Conservation (phyloP, 2,797 vertebrate species). For the Anniella stebbinsi region DNA sequence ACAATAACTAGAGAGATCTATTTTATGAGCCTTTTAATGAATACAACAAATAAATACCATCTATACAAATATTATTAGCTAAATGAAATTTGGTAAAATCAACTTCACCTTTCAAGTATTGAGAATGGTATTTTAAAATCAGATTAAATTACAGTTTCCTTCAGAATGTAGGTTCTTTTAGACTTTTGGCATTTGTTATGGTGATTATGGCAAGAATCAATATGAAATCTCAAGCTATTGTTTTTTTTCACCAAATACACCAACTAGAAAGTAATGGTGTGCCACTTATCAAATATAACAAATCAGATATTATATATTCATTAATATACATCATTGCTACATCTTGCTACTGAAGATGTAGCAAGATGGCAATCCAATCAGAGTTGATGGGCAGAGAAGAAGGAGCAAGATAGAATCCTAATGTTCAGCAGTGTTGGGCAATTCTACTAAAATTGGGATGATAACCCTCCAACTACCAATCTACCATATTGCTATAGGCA, state of each 20-base stretch:
- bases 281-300: not conserved
- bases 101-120: not conserved
- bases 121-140: not conserved
- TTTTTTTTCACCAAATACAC: not conserved
- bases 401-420: not conserved
- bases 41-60: not conserved
- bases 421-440: not conserved
- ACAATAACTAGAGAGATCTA: not conserved
- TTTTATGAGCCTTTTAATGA: not conserved
- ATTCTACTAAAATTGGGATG: not conserved
- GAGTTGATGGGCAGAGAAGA: not conserved
- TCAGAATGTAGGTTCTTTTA: not conserved
- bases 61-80: not conserved
- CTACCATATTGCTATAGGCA: not conserved
- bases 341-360: not conserved
- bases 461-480: not conserved
- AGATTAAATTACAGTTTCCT: not conserved
- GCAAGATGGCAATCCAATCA: not conserved
- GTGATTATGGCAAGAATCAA: not conserved
- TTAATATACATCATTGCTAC: too few relatives aligned
- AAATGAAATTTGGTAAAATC: not conserved
- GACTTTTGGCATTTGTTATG: not conserved
- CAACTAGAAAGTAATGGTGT: not conserved
- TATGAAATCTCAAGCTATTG: not conserved
- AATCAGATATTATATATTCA: too few relatives aligned